Evolutionary conservation across 2,113 vertebrate genomes (phyloP).

Genomic region (Falcunculus frontatus): DNA sequence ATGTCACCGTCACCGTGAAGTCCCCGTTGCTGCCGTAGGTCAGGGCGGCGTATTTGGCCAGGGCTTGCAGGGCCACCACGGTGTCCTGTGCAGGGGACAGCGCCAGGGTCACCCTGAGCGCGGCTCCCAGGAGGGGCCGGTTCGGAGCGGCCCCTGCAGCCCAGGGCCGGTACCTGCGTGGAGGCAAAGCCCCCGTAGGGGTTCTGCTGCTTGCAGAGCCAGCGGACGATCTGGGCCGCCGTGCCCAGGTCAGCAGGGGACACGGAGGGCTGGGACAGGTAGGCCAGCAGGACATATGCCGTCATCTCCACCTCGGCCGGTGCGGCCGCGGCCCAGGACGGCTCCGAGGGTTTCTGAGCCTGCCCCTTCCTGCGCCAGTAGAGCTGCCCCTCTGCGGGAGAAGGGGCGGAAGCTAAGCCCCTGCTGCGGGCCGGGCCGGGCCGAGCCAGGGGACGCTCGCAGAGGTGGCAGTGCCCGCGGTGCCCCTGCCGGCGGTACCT

Average conservation of each 20-base stretch:
- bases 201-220: conserved; percentile 54
- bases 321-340: rapidly evolving
- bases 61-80: conserved; percentile 69
- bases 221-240: not conserved
- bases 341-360: not conserved
- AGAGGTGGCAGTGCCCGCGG: rapidly evolving
- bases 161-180: not conserved
- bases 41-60: conserved; percentile 44
- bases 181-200: conserved; percentile 29
- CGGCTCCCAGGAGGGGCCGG: rapidly evolving
- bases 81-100: conserved; percentile 56
- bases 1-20: conserved; percentile 29
- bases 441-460: too few species aligned
- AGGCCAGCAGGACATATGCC: not conserved
- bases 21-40: not conserved
- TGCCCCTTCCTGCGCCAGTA: conserved; percentile 12
- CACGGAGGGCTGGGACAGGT: not conserved
- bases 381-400: not conserved
- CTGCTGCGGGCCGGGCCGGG: not conserved
- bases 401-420: not conserved
- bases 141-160: not conserved
- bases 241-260: not conserved
- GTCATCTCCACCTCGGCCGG: conserved; percentile 21
- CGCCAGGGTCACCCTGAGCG: rapidly evolving
- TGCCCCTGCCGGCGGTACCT: not conserved